Base-by-base conservation (phyloP, 1,140 invertebrate species). In the Drosophila hydei region DNA sequence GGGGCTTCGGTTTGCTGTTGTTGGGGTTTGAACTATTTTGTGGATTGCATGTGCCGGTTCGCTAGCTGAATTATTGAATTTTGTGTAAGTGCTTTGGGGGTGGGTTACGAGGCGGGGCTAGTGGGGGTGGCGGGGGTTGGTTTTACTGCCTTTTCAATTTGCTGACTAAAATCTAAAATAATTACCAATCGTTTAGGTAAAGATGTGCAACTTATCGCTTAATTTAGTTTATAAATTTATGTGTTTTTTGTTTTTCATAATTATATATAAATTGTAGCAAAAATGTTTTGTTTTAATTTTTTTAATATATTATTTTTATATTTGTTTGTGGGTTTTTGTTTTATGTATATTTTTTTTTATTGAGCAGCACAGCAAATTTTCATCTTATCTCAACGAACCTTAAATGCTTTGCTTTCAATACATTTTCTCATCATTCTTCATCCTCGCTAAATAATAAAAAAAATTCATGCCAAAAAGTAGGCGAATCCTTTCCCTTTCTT, bases 351-450 rank as follows among this genome's bases (percentile, higher is more conserved):
- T 48, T 21, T 45, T 71, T 63, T 72, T 89, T 89, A 89, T 89
- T 89, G 84, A 89, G 84, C 87, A 89, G 85, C 84, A 89, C 84
- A 89, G 84, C 84, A 89, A 79, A 83, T 89, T 89, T 79, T 83
- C 58, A 76, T 72, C 30, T 85, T 85, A 59, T 58, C 79, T 63
- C 79, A 84, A 85, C 68, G 84, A 75, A 80, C 65, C 60, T 85
- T 70, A 72, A 72, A 79, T 89, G 85, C 79, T 75, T 81, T 89
- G 79, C 85, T 77, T 87, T 55, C 63, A 75, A 72, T 75, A 48
- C 51, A 43, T 50, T 62, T 72, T 43, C 47, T 50, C 59, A 30
- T 19, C 63, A 58, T 52, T 42, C 38, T 16, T 18, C 38, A 16
- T 14, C 4, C 38, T 16, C 38, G 45, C 54, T 69, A 54, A 58